Evolutionary conservation across 2,888 invertebrate genomes (phyloP).

Genomic region (Hyposoter didymator): DNA sequence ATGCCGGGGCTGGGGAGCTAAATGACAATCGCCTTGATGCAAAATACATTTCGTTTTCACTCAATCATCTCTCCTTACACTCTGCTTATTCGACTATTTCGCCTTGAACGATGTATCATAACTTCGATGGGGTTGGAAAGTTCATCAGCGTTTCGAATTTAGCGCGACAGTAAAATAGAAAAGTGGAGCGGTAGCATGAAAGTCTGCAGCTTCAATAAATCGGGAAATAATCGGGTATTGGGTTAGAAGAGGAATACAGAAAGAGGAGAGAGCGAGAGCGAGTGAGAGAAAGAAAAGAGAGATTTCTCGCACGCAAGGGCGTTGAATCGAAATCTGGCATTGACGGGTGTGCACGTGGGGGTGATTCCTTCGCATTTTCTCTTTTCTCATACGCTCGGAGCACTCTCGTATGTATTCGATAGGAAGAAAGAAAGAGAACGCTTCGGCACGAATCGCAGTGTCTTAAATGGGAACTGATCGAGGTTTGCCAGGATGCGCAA

Average conservation of each 20-base stretch:
- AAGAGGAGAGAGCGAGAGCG: conserved; percentile 7
- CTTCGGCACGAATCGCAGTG: conserved; percentile 76
- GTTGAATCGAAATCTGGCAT: conserved; percentile 69
- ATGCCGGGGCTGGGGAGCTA: background rate
- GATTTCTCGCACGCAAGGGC: conserved; percentile 48
- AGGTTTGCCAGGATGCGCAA: conserved; percentile 66
- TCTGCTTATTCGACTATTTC: background rate
- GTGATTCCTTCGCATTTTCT: conserved; percentile 67
- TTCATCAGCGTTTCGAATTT: conserved; percentile 13
- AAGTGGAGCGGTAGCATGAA: background rate
- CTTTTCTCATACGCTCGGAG: conserved; percentile 53
- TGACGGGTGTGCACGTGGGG: conserved; percentile 66
- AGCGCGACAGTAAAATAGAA: conserved; percentile 29
- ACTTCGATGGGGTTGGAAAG: conserved; percentile 27
- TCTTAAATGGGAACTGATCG: conserved; percentile 77
- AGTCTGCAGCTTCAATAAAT: conserved; percentile 63
- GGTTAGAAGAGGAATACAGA: conserved; percentile 48
- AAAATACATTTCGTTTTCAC: conserved; percentile 12
- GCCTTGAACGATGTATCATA: background rate
- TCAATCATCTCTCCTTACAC: conserved; percentile 13
- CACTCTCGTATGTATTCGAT: conserved; percentile 14
- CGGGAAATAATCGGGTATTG: conserved; percentile 79
- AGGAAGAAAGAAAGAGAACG: conserved; percentile 10
- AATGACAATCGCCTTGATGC: conserved; percentile 36
- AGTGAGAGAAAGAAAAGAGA: conserved; percentile 17